Percentiles rank a stretch among this genome's conserved stretches.
These are phyloP conservation scores for Gymnogyps californianus DNA, from an alignment of 2,113 vertebrate genomes.

Conservation along the genomic window DNA sequence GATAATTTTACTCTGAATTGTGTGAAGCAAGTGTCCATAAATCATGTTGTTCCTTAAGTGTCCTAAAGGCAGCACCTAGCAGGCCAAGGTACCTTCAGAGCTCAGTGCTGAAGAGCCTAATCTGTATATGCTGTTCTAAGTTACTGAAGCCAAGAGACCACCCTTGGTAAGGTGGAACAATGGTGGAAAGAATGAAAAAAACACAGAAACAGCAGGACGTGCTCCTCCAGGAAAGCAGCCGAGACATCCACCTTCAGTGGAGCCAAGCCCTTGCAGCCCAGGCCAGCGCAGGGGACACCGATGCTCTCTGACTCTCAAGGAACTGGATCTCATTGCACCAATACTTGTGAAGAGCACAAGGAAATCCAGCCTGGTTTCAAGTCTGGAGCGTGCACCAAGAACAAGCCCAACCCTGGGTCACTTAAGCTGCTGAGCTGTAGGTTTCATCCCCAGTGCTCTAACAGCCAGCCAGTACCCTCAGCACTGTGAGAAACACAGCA, in stretches of 20 bases:
- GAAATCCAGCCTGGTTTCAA: neutral
- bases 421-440: neutral
- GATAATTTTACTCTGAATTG: neutral
- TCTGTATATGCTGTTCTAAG: neutral
- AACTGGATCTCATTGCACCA: neutral
- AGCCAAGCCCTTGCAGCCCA: neutral
- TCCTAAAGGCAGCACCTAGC: neutral
- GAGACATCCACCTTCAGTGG: rapidly evolving
- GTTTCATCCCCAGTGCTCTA: rapidly evolving
- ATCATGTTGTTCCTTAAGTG: neutral
- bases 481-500: neutral
- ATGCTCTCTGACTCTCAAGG: rapidly evolving
- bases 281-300: rapidly evolving
- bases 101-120: neutral
- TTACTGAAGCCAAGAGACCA: neutral
- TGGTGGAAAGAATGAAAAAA: neutral
- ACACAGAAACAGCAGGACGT: neutral
- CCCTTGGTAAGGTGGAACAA: neutral
- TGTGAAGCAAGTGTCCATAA: neutral
- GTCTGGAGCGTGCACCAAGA: neutral
- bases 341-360: neutral
- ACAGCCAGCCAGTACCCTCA: neutral
- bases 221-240: neutral
- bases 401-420: neutral
- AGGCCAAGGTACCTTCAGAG: neutral